Base-by-base conservation (phyloP, 92 coral and sea anemone genomes). In the Phenganax stokvisi region DNA sequence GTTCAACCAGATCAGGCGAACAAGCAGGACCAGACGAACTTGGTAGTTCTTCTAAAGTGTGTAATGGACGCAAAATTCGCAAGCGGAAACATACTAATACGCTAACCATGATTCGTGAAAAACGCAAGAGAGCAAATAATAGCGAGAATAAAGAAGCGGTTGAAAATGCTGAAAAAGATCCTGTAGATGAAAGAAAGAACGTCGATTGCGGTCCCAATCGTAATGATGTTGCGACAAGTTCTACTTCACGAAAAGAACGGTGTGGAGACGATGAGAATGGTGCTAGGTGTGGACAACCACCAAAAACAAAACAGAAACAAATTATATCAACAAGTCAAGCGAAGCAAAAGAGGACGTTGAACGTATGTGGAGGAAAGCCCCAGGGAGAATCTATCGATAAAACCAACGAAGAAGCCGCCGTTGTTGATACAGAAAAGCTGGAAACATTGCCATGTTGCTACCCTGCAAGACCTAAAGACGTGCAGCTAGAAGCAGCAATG, bases 391-490 rank as follows among this genome's bases (percentile, higher is more conserved):
- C 51, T 58, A 74, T 47, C 5, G 29, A 6, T 13, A 5, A 74
- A 74, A n/a, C 6, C 12, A 72, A 7, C 54, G 79, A 74, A 54
- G 30, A 74, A 54, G 30, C 37, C 8, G 7, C 54, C 13, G 9
- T 27, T 17, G 13, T 27, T 12, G 57, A 64, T 16, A 60, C 31
- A 5, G 54, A 56, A 29, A 37, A 60, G 3, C 54, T 9, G 58
- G 70, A 76, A 76, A 25, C 81, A 10, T 12, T 56, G 60, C 64
- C 54, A 76, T 56, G 67, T 6, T 54, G 30, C 25, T 54, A 74
- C 29, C 79, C 79, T 55, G 11, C 25, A 25, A 74, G 79, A 20
- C 68, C 59, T 37, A 58, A 37, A 77, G 78, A n/a, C 70, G 16
- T 52, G 30, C 81, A n/a, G 60, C 70, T n/a, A 77, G 15, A 55